Evolutionary conservation across 2,888 invertebrate genomes (phyloP), one percentile per base, ranked within the genome.

Genomic region (Desoria tigrina): DNA sequence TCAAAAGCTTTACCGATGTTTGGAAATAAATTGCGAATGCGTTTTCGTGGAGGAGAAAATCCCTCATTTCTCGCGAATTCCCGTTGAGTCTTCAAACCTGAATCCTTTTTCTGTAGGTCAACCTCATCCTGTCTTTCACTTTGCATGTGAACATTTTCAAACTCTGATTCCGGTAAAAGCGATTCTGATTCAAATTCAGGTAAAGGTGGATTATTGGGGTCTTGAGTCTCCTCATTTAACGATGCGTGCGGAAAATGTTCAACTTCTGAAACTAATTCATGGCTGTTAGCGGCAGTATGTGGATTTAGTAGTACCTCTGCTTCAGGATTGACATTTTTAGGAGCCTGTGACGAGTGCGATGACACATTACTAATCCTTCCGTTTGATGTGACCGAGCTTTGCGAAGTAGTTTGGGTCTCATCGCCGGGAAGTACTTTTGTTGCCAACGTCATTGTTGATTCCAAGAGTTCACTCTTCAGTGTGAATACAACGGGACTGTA

Each of bases 401-500:
- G 45, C 18, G 18, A 42, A 50, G 18, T 26, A 27, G 4, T 9
- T 21, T 4, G 55, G 24, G 21, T 23, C 2, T 24, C 42, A 32
- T 4, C 24, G 37, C 9, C 14, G 24, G n/a, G n/a, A n/a, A 54
- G 37, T 28, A 53, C 23, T 21, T 9, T 37, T 23, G 27, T 18
- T 0, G 72, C 65, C 53, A 72, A 37, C 14, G 55, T 63, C n/a
- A 72, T 32, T n/a, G 67, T 58, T 1, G 69, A 58, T 42, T 68
- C 65, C 18, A 66, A 68, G 2, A 50, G 53, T 3, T 69, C 69
- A 11, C 51, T 62, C 49, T 65, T 65, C 1, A 69, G 54, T 1
- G 23, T 39, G 16, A 69, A 23, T 3, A 72, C 61, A 14, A 69
- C 61, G 11, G 72, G 72, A n/a, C 72, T 72, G 37, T 32, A 32